Evolutionary conservation across 2,113 vertebrate species (phyloP).

Genomic region (Sciurus niger): DNA sequence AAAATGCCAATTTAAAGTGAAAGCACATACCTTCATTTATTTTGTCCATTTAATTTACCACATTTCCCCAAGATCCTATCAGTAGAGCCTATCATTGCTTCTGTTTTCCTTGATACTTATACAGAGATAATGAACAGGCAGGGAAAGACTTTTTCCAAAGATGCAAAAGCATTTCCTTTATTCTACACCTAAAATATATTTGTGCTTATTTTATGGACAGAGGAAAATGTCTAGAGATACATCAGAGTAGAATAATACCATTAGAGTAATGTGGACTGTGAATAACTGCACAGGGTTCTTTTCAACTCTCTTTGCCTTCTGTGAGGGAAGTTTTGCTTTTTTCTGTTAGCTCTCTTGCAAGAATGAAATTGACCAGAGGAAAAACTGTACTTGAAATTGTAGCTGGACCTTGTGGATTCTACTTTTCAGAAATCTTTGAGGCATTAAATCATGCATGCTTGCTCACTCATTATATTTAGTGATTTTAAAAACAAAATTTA

Average conservation of each 20-base stretch:
- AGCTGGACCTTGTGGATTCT: not conserved
- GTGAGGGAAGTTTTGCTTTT: slow-evolving; percentile 26
- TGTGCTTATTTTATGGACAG: slow-evolving; percentile 5
- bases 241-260: not conserved
- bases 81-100: not conserved
- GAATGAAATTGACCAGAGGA: not conserved
- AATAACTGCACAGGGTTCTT: not conserved
- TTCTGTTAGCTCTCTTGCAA: not conserved
- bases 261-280: not conserved
- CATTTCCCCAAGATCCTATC: slow-evolving; percentile 26
- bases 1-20: slow-evolving; percentile 61
- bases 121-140: slow-evolving; percentile 35
- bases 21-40: slow-evolving; percentile 70
- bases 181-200: not conserved
- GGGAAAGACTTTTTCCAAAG: slow-evolving; percentile 17
- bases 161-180: not conserved
- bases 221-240: not conserved
- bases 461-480: slow-evolving; percentile 42
- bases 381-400: not conserved
- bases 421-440: slow-evolving; percentile 5
- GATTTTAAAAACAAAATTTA: slow-evolving; percentile 40
- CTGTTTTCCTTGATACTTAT: not conserved
- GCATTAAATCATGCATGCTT: not conserved
- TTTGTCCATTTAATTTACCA: slow-evolving; percentile 58
- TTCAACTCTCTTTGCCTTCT: not conserved